phyloP scores from a whole-genome alignment of 2,113 vertebrate species.

The Pantherophis guttatus region DNA sequence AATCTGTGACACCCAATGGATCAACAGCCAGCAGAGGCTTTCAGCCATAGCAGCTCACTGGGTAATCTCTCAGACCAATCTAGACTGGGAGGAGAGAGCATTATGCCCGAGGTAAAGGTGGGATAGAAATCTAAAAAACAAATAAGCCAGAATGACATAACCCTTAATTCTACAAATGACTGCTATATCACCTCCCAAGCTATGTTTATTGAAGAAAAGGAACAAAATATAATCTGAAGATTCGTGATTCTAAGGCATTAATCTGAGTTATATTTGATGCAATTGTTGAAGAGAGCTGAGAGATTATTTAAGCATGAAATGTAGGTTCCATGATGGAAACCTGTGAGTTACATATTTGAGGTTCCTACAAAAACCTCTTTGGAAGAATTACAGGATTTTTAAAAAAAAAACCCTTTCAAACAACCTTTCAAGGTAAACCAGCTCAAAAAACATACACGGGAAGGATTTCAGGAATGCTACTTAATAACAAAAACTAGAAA shows the following conservation, averaged over 20 bases:
- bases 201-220: neutral
- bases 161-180: neutral
- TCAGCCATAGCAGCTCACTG: neutral
- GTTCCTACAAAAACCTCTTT: neutral
- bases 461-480: neutral
- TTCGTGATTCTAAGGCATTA: neutral
- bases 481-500: neutral
- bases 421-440: neutral
- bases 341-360: neutral
- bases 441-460: neutral
- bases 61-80: neutral
- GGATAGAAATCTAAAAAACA: neutral
- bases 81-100: neutral
- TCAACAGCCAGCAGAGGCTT: neutral
- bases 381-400: neutral
- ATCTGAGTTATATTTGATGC: neutral
- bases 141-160: neutral
- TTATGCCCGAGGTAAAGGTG: neutral
- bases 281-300: neutral
- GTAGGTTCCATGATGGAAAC: neutral
- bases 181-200: neutral
- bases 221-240: neutral
- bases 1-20: neutral
- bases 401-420: too few species aligned
- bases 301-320: neutral